These are phyloP conservation scores for Rallus crepitans DNA, from an alignment of 2,797 vertebrate genomes.

Conservation along the genomic window DNA sequence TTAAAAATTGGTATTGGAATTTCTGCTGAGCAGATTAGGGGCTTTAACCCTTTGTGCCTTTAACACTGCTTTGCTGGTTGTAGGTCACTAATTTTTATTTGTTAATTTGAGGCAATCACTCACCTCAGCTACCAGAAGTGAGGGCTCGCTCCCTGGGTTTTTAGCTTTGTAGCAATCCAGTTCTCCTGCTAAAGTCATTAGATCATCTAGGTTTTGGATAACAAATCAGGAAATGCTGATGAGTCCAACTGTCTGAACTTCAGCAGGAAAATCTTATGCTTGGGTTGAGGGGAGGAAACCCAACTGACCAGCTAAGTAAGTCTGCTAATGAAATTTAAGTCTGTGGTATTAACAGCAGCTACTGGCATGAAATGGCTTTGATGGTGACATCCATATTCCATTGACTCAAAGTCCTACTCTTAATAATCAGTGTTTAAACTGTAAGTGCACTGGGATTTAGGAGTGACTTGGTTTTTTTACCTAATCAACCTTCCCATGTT, in stretches of 20 bases:
- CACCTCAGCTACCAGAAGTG: not conserved
- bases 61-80: not conserved
- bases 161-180: not conserved
- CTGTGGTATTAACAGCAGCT: not conserved
- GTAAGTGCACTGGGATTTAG: not conserved
- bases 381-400: not conserved
- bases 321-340: not conserved
- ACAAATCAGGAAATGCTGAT: not conserved
- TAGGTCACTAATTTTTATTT: not conserved
- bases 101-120: not conserved
- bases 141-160: not conserved
- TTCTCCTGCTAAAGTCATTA: not conserved
- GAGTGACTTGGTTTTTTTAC: not conserved
- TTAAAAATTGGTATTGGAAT: not conserved
- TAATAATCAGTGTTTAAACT: not conserved
- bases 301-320: not conserved
- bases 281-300: not conserved
- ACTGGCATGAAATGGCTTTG: not conserved
- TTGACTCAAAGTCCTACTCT: not conserved
- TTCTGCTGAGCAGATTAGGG: not conserved
- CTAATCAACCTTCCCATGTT: not conserved
- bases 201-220: not conserved
- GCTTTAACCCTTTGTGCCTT: not conserved
- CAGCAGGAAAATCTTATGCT: conserved; percentile 6
- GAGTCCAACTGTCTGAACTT: not conserved